Percentiles rank a stretch among this genome's conserved stretches.
These are phyloP conservation scores for Penelope pileata DNA, from an alignment of 2,113 vertebrate species.

Conservation along the genomic window DNA sequence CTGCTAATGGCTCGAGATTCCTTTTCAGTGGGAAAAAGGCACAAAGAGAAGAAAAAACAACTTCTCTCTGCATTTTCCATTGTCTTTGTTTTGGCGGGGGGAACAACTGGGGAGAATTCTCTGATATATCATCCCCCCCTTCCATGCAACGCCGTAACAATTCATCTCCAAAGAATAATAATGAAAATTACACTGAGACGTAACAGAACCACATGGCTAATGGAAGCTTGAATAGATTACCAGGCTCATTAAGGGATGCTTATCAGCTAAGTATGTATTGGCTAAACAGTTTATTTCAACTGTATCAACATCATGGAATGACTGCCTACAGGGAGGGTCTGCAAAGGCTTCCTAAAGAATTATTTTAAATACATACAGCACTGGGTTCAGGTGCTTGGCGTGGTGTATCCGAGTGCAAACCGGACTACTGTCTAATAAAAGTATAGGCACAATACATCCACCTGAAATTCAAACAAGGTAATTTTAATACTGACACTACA, in stretches of 20 bases:
- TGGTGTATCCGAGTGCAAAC: background rate
- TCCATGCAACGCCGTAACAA: background rate
- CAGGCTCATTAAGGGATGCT: background rate
- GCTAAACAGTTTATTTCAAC: conserved; percentile 24
- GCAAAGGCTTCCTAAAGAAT: background rate
- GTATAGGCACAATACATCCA: background rate
- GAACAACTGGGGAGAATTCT: background rate
- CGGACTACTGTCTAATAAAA: background rate
- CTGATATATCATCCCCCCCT: background rate
- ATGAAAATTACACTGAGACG: conserved; percentile 18
- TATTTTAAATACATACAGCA: background rate
- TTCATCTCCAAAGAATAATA: conserved; percentile 27
- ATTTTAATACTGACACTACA: background rate
- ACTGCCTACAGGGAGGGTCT: background rate
- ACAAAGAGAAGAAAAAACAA: background rate
- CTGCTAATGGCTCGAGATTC: background rate
- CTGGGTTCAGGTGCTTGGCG: background rate
- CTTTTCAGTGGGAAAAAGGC: background rate
- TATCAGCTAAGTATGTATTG: background rate
- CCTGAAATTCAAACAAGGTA: background rate
- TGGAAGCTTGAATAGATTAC: background rate
- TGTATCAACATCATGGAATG: background rate
- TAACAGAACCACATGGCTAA: conserved; percentile 35
- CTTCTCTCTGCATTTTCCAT: background rate
- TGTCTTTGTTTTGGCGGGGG: background rate